A percentile compares a stretch with the other conserved stretches of the same genome.
Conservation (phyloP, 2,797 vertebrate genomes). For the Numenius phaeopus region DNA sequence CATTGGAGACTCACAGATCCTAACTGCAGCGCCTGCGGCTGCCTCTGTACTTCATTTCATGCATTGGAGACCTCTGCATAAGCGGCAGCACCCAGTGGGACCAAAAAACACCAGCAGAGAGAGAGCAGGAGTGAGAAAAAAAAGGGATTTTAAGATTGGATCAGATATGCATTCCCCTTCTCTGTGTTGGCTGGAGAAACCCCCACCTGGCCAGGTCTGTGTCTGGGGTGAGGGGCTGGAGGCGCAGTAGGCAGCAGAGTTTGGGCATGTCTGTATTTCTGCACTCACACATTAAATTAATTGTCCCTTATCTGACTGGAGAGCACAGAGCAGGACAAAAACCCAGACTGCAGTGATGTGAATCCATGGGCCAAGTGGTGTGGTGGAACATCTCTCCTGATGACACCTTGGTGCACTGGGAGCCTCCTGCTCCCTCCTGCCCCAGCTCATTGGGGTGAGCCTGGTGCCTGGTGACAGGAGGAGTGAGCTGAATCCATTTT, state of each 20-base stretch:
- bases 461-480: rapidly evolving
- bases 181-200: neutral
- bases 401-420: no score
- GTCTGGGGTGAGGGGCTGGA: neutral
- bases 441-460: neutral
- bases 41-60: neutral
- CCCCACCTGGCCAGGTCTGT: neutral
- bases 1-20: neutral
- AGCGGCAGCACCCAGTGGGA: neutral
- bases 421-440: neutral
- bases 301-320: neutral
- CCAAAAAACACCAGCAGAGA: neutral
- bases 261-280: neutral
- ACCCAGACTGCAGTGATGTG: rapidly evolving
- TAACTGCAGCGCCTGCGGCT: neutral
- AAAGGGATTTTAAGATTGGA: neutral
- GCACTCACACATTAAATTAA: neutral
- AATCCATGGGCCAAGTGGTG: no score
- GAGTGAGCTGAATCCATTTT: neutral
- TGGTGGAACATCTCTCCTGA: neutral
- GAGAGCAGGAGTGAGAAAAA: neutral
- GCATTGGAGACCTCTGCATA: neutral
- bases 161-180: neutral
- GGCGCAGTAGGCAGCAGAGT: neutral
- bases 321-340: neutral